phyloP scores from a whole-genome alignment of 2,113 vertebrate genomes.

The Cryptoleucopteryx plumbea region DNA sequence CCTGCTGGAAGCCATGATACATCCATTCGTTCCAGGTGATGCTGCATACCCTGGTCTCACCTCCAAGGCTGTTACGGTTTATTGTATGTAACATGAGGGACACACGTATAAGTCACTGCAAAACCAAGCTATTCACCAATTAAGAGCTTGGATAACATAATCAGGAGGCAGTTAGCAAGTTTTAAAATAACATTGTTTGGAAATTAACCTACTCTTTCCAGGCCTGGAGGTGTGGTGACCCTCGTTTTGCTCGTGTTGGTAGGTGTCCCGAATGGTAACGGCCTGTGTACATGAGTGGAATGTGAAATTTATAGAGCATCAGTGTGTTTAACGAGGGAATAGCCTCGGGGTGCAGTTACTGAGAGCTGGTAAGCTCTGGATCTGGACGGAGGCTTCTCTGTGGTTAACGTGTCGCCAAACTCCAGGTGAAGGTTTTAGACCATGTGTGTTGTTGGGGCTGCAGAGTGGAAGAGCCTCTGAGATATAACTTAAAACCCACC shows the following conservation, averaged over 20 bases:
- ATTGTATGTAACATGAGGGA: neutral
- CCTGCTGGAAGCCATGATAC: neutral
- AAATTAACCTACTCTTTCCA: slow-evolving; percentile 53
- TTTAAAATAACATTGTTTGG: slow-evolving; percentile 66
- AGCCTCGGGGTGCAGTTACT: slow-evolving; percentile 28
- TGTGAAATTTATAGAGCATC: slow-evolving; percentile 58
- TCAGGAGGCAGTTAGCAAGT: slow-evolving; percentile 60
- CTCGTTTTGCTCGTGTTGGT: neutral
- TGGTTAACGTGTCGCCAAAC: neutral
- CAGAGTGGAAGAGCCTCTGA: neutral
- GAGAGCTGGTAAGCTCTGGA: slow-evolving; percentile 20
- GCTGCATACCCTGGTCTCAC: neutral
- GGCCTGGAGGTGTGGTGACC: slow-evolving; percentile 31
- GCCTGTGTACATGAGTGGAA: slow-evolving; percentile 38
- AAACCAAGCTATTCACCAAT: neutral
- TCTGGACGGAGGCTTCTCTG: neutral
- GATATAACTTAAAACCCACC: neutral
- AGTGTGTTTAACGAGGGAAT: slow-evolving; percentile 41
- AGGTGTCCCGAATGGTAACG: neutral
- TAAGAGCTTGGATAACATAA: slow-evolving; percentile 48
- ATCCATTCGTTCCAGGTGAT: neutral
- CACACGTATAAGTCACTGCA: neutral
- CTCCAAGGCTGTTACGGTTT: neutral
- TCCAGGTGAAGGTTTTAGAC: neutral
- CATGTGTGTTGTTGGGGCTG: accelerated